Conservation (phyloP, 2,797 vertebrate genomes). For the Myoxocephalus aenaeus region DNA sequence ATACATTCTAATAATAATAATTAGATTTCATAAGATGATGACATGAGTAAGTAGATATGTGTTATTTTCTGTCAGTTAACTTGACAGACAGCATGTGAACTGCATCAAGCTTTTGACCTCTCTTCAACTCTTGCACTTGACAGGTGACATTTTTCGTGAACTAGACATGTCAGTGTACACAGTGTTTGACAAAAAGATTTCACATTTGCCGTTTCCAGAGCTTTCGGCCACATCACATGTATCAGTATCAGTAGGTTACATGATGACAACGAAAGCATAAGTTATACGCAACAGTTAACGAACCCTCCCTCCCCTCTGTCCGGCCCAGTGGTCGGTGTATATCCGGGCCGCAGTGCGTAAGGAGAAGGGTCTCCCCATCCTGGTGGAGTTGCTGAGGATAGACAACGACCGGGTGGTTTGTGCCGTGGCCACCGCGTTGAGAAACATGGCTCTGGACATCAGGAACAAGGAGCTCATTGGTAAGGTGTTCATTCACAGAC, state of each 20-base stretch:
- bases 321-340: slow-evolving; percentile 94
- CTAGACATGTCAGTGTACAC: not conserved
- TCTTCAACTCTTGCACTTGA: not conserved
- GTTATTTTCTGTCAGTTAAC: not conserved
- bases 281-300: no score
- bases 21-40: no score
- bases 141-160: not conserved
- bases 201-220: not conserved
- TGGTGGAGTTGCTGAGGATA: slow-evolving; percentile 97
- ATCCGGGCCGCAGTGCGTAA: slow-evolving; percentile 97
- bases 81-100: not conserved
- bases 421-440: slow-evolving; percentile 95
- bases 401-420: slow-evolving; percentile 98
- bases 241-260: not conserved
- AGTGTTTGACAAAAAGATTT: not conserved
- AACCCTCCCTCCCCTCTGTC: not conserved
- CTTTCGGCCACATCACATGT: not conserved
- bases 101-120: not conserved
- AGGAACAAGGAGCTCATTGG: slow-evolving; percentile 99
- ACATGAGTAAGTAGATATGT: no score
- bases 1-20: no score
- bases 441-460: slow-evolving; percentile 99
- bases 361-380: slow-evolving; percentile 96
- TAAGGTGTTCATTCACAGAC: slow-evolving; percentile 71
- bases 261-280: not conserved